Percentiles rank a stretch among this genome's conserved stretches.
These are phyloP conservation scores for Pyxicephalus adspersus DNA, from an alignment of 2,113 vertebrate species.

Conservation along the genomic window DNA sequence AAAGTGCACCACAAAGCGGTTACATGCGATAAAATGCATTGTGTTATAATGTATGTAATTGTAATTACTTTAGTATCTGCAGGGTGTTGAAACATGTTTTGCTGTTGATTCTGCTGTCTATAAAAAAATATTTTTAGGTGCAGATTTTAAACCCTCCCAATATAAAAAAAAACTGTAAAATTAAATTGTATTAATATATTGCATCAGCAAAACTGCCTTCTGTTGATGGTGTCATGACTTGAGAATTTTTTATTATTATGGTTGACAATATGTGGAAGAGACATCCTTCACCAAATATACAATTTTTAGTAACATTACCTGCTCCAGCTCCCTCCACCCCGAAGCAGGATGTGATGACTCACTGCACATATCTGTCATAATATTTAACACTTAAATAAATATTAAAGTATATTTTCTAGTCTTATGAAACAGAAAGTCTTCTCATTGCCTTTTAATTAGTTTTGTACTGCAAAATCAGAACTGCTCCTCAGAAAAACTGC, in stretches of 20 bases:
- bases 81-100: too few species aligned
- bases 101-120: too few species aligned
- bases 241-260: conserved; percentile 11
- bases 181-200: not conserved
- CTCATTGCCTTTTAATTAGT: conserved; percentile 2
- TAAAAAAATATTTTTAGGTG: too few species aligned
- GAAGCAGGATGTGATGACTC: conserved; percentile 6
- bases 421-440: not conserved
- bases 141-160: not conserved
- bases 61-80: too few species aligned
- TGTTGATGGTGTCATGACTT: not conserved
- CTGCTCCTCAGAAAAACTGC: too few species aligned
- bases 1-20: too few species aligned
- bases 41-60: too few species aligned
- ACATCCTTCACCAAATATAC: not conserved
- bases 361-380: conserved; percentile 36
- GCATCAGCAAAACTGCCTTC: not conserved
- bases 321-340: not conserved
- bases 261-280: conserved; percentile 25
- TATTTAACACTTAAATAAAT: not conserved
- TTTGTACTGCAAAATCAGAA: not conserved
- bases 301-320: conserved; percentile 1
- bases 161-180: not conserved
- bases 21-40: too few species aligned
- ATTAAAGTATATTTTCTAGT: not conserved